These are phyloP conservation scores for Aphis gossypii DNA, from an alignment of 1,140 invertebrate genomes.

Conservation along the genomic window DNA sequence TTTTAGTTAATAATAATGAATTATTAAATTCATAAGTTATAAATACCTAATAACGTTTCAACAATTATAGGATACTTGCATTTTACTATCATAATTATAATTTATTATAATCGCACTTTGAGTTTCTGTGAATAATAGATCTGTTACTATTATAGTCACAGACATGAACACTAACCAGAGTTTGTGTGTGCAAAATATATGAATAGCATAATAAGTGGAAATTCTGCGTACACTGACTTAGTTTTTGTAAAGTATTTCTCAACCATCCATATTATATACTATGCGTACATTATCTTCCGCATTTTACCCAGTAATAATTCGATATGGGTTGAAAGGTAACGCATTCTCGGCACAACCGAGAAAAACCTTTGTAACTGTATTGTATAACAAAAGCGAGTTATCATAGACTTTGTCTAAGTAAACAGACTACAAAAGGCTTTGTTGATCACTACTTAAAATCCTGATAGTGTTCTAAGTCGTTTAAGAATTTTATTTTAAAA, in stretches of 20 bases:
- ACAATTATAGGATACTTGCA: too few relatives aligned
- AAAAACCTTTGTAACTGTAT: not conserved
- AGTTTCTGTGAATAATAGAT: too few relatives aligned
- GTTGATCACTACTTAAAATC: not conserved
- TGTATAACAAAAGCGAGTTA: not conserved
- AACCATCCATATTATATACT: not conserved
- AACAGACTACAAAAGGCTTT: not conserved
- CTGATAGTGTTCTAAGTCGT: not conserved
- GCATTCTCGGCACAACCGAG: not conserved
- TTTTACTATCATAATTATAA: too few relatives aligned
- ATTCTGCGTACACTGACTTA: not conserved
- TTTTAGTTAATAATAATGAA: too few relatives aligned
- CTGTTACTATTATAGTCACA: too few relatives aligned
- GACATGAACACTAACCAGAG: too few relatives aligned
- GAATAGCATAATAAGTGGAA: not conserved
- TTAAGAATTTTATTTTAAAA: not conserved
- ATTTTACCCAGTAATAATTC: not conserved
- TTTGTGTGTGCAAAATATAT: too few relatives aligned
- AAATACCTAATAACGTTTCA: too few relatives aligned
- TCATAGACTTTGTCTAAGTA: not conserved
- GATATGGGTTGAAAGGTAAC: not conserved
- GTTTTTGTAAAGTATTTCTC: not conserved
- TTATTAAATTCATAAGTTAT: too few relatives aligned
- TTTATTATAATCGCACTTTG: too few relatives aligned
- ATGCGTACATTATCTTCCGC: not conserved